phyloP scores from a whole-genome alignment of 2,888 invertebrate species.

The Cryptocheilus praepositus region DNA sequence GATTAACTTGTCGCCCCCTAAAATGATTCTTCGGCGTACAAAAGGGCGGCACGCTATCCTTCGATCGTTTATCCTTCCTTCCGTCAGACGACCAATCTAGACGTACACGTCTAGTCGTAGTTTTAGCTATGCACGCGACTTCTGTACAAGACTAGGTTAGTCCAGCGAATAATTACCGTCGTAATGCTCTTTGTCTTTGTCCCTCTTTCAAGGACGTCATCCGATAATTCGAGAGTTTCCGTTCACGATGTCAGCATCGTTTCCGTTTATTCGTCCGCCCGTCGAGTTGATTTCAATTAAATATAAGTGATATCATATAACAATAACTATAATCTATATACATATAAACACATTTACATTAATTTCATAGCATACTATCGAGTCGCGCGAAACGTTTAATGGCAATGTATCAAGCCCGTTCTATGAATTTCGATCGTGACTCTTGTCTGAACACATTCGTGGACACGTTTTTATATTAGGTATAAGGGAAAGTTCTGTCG shows the following conservation, averaged over 20 bases:
- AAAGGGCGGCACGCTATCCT: slow-evolving; percentile 24
- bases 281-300: slow-evolving; percentile 42
- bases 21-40: slow-evolving; percentile 37
- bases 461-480: too few relatives aligned
- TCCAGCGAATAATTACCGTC: slow-evolving; percentile 64
- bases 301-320: slow-evolving; percentile 57
- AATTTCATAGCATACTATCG: slow-evolving; percentile 52
- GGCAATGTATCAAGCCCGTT: slow-evolving; percentile 12
- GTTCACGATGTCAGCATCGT: slow-evolving; percentile 21
- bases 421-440: not conserved
- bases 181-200: slow-evolving; percentile 15
- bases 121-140: slow-evolving; percentile 61
- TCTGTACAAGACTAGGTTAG: slow-evolving; percentile 74
- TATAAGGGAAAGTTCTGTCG: too few relatives aligned
- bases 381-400: slow-evolving; percentile 36
- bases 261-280: slow-evolving; percentile 17
- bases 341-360: slow-evolving; percentile 74
- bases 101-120: slow-evolving; percentile 28
- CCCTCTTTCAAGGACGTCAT: slow-evolving; percentile 3
- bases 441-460: not conserved
- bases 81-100: slow-evolving; percentile 12
- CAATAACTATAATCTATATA: slow-evolving; percentile 72
- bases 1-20: slow-evolving; percentile 9
- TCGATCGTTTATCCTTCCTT: too few relatives aligned
- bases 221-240: slow-evolving; percentile 23